phyloP scores from a whole-genome alignment of 2,888 invertebrate species.

The Stenurella melanura region DNA sequence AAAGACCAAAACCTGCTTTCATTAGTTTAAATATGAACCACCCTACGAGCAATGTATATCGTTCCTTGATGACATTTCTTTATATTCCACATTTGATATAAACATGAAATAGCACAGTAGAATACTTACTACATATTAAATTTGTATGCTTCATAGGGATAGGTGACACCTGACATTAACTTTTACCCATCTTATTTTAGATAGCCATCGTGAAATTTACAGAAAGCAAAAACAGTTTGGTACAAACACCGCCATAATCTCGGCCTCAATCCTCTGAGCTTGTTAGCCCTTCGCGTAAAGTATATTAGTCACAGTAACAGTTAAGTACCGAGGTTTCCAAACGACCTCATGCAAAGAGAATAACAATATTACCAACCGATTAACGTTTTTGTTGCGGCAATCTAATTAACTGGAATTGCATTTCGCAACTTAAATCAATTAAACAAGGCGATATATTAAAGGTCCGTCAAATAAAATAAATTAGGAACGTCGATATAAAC shows the following conservation, averaged over 20 bases:
- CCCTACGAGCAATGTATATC: no score
- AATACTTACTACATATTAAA: no score
- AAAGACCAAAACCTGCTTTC: no score
- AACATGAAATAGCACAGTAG: no score
- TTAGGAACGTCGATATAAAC: constrained; percentile 16
- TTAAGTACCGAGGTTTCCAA: constrained; percentile 22
- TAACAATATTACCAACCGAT: constrained; percentile 38
- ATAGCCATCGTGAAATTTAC: no score
- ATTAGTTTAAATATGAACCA: no score
- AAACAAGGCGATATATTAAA: constrained; percentile 39
- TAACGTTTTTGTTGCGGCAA: constrained; percentile 45
- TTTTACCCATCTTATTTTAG: no score
- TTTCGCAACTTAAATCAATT: constrained; percentile 46
- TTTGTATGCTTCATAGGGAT: no score
- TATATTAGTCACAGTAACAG: constrained; percentile 15
- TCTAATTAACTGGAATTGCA: constrained; percentile 48
- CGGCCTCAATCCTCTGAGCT: neutral
- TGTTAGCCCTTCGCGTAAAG: neutral
- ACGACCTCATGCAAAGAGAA: constrained; percentile 14
- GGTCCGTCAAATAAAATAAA: constrained; percentile 25
- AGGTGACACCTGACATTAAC: no score
- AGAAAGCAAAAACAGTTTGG: neutral
- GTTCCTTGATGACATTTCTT: no score
- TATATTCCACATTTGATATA: no score
- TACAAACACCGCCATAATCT: neutral